phyloP scores from a whole-genome alignment of 2,797 vertebrate species.

The Lepidocolaptes lacrymiger region DNA sequence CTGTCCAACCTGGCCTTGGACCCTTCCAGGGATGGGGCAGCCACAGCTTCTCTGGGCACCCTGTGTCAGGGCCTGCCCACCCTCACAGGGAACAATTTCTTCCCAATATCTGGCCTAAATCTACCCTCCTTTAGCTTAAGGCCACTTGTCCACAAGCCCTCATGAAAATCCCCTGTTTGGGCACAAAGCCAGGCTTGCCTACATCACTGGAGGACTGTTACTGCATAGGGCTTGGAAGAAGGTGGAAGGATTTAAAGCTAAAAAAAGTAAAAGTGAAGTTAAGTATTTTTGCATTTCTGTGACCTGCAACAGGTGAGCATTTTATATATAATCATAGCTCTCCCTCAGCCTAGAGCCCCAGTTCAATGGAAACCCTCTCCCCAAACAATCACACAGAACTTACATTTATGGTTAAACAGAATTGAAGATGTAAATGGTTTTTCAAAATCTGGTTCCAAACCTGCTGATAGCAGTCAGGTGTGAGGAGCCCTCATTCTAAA shows the following conservation, averaged over 20 bases:
- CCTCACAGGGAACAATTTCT: rapidly evolving
- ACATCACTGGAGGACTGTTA: rapidly evolving
- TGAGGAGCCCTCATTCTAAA: background rate
- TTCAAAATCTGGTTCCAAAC: background rate
- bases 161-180: background rate
- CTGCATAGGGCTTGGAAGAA: background rate
- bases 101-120: rapidly evolving
- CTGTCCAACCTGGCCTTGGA: rapidly evolving
- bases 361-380: background rate
- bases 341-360: background rate
- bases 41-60: background rate
- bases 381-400: background rate
- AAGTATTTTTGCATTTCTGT: background rate
- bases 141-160: background rate
- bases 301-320: background rate
- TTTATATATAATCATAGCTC: background rate
- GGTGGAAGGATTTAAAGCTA: background rate
- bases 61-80: background rate
- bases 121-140: background rate
- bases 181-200: background rate
- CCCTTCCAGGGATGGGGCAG: background rate
- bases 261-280: background rate
- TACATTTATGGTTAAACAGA: background rate
- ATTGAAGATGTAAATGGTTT: background rate
- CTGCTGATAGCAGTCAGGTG: background rate